Evolutionary conservation across 2,113 vertebrate species (phyloP).

Genomic region (Pterophyllum scalare): DNA sequence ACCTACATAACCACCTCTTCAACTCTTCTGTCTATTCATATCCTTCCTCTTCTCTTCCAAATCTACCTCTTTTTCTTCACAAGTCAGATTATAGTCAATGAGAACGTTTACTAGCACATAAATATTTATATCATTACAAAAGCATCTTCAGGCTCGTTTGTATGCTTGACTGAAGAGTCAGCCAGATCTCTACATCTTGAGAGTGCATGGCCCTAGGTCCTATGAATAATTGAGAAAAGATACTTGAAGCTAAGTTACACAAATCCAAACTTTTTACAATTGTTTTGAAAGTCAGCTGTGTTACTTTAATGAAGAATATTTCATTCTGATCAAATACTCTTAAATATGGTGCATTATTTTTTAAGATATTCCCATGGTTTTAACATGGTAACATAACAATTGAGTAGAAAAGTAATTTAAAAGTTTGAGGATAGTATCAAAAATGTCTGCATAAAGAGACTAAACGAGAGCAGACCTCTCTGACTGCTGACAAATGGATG

Average conservation of each 20-base stretch:
- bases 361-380: neutral
- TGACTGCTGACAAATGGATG: neutral
- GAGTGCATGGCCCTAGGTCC: neutral
- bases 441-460: neutral
- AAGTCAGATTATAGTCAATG: conserved; percentile 22
- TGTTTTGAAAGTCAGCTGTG: neutral
- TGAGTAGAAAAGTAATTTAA: neutral
- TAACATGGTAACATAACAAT: neutral
- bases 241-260: neutral
- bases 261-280: neutral
- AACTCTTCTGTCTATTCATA: conserved; percentile 26
- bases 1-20: conserved; percentile 14
- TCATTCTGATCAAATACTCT: neutral
- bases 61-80: neutral
- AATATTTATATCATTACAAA: conserved; percentile 19
- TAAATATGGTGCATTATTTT: neutral
- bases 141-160: conserved; percentile 19
- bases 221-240: conserved; percentile 35
- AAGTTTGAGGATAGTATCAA: neutral
- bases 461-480: neutral
- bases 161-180: conserved; percentile 40
- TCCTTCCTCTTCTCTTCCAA: neutral
- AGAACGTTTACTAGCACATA: conserved; percentile 15
- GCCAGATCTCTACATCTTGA: conserved; percentile 6
- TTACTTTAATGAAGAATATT: neutral